Conservation (phyloP, 1,140 invertebrate species). For the Musca domestica region DNA sequence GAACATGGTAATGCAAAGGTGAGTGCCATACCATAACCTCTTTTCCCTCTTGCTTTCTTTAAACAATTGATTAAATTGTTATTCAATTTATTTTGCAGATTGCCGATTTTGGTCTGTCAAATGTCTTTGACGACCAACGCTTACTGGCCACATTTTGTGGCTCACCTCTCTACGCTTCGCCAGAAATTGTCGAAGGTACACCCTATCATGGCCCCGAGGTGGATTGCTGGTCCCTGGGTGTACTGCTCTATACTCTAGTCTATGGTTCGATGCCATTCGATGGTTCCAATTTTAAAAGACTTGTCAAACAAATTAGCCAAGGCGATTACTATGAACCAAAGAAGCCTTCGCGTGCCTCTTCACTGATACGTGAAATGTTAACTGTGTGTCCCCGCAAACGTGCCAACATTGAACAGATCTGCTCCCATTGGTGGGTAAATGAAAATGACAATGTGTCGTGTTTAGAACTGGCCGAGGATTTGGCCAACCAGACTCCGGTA, state of each 20-base stretch:
- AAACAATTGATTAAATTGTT: no score
- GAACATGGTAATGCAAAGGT: conserved; percentile 94
- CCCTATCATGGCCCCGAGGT: conserved; percentile 97
- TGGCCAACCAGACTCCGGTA: conserved; percentile 87
- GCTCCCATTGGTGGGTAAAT: conserved; percentile 93
- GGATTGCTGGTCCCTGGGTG: conserved; percentile 95
- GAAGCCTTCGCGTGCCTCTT: conserved; percentile 91
- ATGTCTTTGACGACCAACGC: conserved; percentile 90
- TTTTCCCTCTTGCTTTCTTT: no score
- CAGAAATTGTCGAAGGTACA: conserved; percentile 97
- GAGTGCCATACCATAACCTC: conserved; percentile 35
- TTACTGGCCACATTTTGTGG: conserved; percentile 95
- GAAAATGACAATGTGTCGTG: conserved; percentile 80
- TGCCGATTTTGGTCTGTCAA: conserved; percentile 98
- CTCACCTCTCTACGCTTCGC: conserved; percentile 95
- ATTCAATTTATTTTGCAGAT: conserved; percentile 72
- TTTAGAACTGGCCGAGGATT: conserved; percentile 79
- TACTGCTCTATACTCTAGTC: conserved; percentile 94
- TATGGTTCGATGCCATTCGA: conserved; percentile 99
- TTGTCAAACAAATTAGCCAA: conserved; percentile 95
- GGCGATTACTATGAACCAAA: conserved; percentile 97
- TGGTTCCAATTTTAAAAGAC: conserved; percentile 94
- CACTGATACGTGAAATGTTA: conserved; percentile 90
- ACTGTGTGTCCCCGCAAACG: conserved; percentile 86
- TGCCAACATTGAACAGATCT: conserved; percentile 91